Evolutionary conservation across 37 sponge, comb jelly and placozoan species (phyloP).

Genomic region (Mnemiopsis leidyi): DNA sequence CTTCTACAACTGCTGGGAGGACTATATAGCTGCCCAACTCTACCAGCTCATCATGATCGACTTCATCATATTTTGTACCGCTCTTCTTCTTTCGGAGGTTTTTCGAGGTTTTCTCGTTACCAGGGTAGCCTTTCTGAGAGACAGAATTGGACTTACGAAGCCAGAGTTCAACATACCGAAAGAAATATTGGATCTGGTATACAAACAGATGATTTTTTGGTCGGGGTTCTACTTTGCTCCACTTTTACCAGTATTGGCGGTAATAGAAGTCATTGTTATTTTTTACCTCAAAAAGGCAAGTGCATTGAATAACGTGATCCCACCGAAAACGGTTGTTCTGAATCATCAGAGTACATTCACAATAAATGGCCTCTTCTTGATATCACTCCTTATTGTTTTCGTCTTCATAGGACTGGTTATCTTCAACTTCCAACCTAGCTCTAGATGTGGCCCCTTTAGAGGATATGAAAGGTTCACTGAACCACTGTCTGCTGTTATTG

Average conservation of each 20-base stretch:
- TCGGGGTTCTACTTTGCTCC: conserved; percentile 44
- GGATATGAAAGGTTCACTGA: neutral
- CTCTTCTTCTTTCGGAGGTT: neutral
- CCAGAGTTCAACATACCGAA: conserved; percentile 37
- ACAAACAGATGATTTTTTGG: conserved; percentile 63
- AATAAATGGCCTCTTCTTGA: conserved; percentile 35
- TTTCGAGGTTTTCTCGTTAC: neutral
- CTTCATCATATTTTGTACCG: conserved; percentile 6
- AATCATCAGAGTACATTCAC: neutral
- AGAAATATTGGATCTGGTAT: conserved; percentile 41
- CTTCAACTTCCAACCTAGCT: conserved; percentile 40
- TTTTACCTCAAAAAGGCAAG: conserved; percentile 44
- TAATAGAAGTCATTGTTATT: neutral
- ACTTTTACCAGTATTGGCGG: conserved; percentile 14
- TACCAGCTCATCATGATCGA: conserved; percentile 60
- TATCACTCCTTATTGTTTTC: conserved; percentile 12
- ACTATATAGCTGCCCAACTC: conserved; percentile 8
- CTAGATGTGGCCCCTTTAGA: conserved; percentile 17
- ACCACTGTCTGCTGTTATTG: neutral
- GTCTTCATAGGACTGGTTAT: conserved; percentile 49
- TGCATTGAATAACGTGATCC: neutral
- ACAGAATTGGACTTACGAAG: neutral
- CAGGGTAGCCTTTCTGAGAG: conserved; percentile 2
- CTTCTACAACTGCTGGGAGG: conserved; percentile 60
- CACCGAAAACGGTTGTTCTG: conserved; percentile 1